Evolutionary conservation across 92 coral and sea anemone genomes (phyloP).

Genomic region (Isaurus tuberculatus): DNA sequence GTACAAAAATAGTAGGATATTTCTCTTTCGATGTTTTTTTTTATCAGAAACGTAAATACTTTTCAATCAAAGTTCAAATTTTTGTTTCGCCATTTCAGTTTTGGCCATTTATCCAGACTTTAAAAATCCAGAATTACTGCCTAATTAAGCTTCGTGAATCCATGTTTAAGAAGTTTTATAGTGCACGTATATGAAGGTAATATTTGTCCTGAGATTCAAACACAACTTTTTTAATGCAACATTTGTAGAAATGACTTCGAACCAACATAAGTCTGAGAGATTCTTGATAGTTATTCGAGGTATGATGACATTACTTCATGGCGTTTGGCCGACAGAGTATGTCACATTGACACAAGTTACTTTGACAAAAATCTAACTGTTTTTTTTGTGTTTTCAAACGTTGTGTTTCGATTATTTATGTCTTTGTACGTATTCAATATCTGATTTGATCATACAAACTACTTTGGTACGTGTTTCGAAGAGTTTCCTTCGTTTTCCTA

Average conservation of each 20-base stretch:
- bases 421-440: background rate
- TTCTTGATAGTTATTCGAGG: slow-evolving; percentile 37
- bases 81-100: background rate
- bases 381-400: slow-evolving; percentile 6
- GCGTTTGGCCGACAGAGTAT: slow-evolving; percentile 34
- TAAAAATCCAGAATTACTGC: no score
- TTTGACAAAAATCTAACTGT: slow-evolving; percentile 1
- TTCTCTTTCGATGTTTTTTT: slow-evolving; percentile 12
- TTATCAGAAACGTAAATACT: background rate
- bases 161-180: slow-evolving; percentile 8
- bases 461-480: background rate
- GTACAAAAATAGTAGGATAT: slow-evolving; percentile 11
- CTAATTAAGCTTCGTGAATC: background rate
- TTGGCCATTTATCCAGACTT: background rate
- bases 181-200: slow-evolving; percentile 17
- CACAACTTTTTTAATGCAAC: slow-evolving; percentile 26
- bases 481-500: background rate
- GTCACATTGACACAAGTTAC: slow-evolving; percentile 16
- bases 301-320: slow-evolving; percentile 5
- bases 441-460: background rate
- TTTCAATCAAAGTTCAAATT: background rate
- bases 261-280: slow-evolving; percentile 27
- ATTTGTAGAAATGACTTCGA: slow-evolving; percentile 24
- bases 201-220: slow-evolving; percentile 27
- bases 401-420: background rate